Percentiles rank a stretch among this genome's conserved stretches.
Evolutionary conservation across 2,797 vertebrate genomes (phyloP).

Genomic region (Lagorchestes hirsutus): DNA sequence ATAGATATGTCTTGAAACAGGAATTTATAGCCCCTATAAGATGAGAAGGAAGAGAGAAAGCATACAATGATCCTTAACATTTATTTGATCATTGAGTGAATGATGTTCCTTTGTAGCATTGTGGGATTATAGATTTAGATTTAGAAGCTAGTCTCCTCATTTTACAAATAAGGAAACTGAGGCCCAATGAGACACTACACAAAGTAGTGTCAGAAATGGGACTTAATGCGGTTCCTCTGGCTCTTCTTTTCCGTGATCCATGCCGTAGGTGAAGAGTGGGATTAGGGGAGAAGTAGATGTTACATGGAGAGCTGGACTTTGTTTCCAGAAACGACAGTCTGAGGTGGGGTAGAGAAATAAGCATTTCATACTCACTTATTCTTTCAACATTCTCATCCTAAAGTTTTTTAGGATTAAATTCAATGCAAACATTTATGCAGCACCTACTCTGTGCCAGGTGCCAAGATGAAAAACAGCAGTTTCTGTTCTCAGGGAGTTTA

Average conservation of each 20-base stretch:
- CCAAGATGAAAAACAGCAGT: neutral
- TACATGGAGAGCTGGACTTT: neutral
- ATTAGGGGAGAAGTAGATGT: neutral
- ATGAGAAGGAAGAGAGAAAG: neutral
- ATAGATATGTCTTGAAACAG: neutral
- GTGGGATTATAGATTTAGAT: neutral
- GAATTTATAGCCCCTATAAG: neutral
- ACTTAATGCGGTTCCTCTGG: neutral
- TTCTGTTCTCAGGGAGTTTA: neutral
- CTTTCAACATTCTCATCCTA: neutral
- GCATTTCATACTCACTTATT: neutral
- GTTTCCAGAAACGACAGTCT: neutral
- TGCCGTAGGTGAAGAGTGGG: neutral
- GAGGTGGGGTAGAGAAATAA: neutral
- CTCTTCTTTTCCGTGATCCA: neutral
- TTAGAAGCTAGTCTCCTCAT: neutral
- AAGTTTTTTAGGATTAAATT: neutral
- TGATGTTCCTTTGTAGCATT: neutral
- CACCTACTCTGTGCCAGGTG: neutral
- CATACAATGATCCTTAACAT: neutral
- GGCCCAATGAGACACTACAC: neutral
- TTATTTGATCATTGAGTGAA: neutral
- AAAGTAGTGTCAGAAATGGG: neutral
- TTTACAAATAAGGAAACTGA: neutral
- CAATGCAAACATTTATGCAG: neutral